These are phyloP conservation scores for Cheilosia pagana DNA, from an alignment of 2,888 invertebrate genomes.

Conservation along the genomic window DNA sequence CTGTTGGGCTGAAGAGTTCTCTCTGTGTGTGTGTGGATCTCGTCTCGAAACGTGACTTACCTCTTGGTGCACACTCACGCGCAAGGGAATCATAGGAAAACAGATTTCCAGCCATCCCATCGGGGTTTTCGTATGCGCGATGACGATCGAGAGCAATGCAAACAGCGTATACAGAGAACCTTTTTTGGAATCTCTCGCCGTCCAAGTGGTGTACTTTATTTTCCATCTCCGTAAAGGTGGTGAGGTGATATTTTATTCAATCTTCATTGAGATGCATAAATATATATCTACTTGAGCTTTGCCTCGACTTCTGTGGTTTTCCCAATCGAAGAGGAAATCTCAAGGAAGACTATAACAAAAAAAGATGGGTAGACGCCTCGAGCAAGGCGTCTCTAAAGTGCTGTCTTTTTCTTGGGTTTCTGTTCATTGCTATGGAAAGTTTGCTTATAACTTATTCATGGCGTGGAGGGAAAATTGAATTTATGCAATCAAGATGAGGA, in stretches of 20 bases:
- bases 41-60: constrained; percentile 71
- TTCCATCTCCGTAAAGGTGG: constrained; percentile 41
- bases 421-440: constrained; percentile 25
- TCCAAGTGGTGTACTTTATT: constrained; percentile 39
- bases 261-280: constrained; percentile 64
- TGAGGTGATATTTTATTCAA: constrained; percentile 61
- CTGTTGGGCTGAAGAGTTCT: constrained; percentile 13
- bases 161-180: constrained; percentile 49
- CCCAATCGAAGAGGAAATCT: constrained; percentile 51
- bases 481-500: constrained; percentile 58
- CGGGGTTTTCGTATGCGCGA: constrained; percentile 14
- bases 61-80: constrained; percentile 35
- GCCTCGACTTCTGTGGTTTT: constrained; percentile 55
- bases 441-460: constrained; percentile 68
- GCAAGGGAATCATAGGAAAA: constrained; percentile 32
- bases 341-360: constrained; percentile 11
- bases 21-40: neutral
- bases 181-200: constrained; percentile 60
- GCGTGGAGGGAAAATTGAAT: constrained; percentile 52
- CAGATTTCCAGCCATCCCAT: constrained; percentile 34
- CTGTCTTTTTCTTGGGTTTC: constrained; percentile 38
- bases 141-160: constrained; percentile 65
- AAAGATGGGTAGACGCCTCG: constrained; percentile 10
- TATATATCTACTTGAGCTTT: constrained; percentile 44
- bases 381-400: constrained; percentile 37